Base-by-base conservation (phyloP, 37 sponge, comb jelly and placozoan genomes). In the Chondrosia reniformis region DNA sequence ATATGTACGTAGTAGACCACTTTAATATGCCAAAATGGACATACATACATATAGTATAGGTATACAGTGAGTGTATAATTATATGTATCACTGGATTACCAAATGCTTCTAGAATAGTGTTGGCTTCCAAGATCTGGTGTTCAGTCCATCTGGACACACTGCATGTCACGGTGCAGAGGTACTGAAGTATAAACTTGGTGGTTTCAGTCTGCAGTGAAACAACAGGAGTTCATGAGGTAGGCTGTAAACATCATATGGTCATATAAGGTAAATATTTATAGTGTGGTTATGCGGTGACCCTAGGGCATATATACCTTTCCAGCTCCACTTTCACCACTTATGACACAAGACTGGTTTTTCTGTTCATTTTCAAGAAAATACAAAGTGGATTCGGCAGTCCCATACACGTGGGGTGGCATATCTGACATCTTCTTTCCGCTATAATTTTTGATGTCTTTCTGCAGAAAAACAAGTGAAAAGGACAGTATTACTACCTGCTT, bases 321-420 rank as follows among this genome's bases (percentile, higher is more conserved):
- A 28, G 97, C 93, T 56, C 97, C 97, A 79, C 91, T 94, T 76
- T 96, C 97, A 41, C 97, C 97, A 57, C 91, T 90, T 74, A 96
- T 96, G 52, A 96, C 83, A 74, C 94, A 96, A 0, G 94, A 96
- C 45, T 96, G 97, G 73, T 96, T 96, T 59, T 80, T 85, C 27
- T 40, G 22, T 37, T 91, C 82, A 66, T 82, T 65, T 55, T 88
- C 71, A 45, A 93, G 66, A 69, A 84, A 85, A 30, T 59, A 56
- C 21, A 89, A 84, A 25, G 94, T 83, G 22, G 97, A 59, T 67
- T 96, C 94, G 17, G 97, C 97, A 27, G 87, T 93, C 25, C 91
- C 94, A 75, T 89, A 96, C 46, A 93, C 86, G 63, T 96, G 97
- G 0, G 97, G 97, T 9, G 94, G 94, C 77, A 87, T 79, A 79